These are phyloP conservation scores for Limosa lapponica DNA, from an alignment of 2,797 vertebrate species.

Conservation along the genomic window DNA sequence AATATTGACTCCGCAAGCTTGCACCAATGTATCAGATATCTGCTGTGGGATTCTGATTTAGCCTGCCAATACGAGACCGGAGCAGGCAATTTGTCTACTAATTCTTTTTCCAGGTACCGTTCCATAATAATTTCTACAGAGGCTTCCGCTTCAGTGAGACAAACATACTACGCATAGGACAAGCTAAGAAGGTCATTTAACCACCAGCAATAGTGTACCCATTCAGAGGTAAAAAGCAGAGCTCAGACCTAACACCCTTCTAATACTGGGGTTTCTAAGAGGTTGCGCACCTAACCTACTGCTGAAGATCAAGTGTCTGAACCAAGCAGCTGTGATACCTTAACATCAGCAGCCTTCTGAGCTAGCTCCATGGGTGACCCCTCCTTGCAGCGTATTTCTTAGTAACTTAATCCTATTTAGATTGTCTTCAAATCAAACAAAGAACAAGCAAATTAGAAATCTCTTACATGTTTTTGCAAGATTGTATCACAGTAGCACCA, in stretches of 20 bases:
- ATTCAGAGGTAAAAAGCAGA: constrained; percentile 42
- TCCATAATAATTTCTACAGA: not conserved
- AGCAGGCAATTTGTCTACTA: not conserved
- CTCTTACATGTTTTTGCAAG: constrained; percentile 46
- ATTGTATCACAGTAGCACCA: not conserved
- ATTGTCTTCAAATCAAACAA: constrained; percentile 54
- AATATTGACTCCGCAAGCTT: not conserved
- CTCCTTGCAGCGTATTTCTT: constrained; percentile 59
- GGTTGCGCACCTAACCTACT: constrained; percentile 55
- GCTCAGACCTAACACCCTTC: constrained; percentile 27
- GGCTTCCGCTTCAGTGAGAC: not conserved
- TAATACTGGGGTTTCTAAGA: constrained; percentile 54
- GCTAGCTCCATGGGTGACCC: not conserved
- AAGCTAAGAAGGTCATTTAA: constrained; percentile 53
- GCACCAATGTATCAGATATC: not conserved
- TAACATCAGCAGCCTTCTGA: constrained; percentile 17
- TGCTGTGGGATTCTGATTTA: not conserved
- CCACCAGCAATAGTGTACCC: constrained; percentile 5
- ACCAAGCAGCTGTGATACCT: not conserved
- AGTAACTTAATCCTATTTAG: constrained; percentile 70
- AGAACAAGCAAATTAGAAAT: constrained; percentile 40
- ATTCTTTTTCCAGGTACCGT: not conserved
- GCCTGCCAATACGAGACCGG: not conserved
- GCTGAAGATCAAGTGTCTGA: constrained; percentile 53
- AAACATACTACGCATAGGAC: not conserved